A percentile compares a stretch with the other conserved stretches of the same genome.
These are phyloP conservation scores for Lasioglossum morio DNA, from an alignment of 2,888 invertebrate species.

Conservation along the genomic window DNA sequence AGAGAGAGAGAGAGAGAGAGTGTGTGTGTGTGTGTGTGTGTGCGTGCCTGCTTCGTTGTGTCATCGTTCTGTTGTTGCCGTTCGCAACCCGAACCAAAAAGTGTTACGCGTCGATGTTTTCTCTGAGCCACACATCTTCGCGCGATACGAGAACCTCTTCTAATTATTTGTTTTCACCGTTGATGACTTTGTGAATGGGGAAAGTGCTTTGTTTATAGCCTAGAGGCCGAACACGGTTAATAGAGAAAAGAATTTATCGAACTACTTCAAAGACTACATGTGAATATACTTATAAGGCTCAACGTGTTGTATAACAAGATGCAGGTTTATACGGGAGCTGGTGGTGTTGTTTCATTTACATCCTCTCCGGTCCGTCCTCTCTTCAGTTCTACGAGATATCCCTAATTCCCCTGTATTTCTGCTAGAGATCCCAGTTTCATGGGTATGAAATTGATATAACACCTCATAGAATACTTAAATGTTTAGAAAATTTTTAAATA, in stretches of 20 bases:
- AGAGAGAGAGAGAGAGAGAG: neutral
- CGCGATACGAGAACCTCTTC: neutral
- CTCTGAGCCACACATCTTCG: conserved; percentile 15
- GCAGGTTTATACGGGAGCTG: conserved; percentile 80
- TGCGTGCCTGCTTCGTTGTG: neutral
- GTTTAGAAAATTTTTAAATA: too few relatives aligned
- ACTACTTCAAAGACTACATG: conserved; percentile 75
- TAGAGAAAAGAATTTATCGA: conserved; percentile 74
- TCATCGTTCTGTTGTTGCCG: neutral
- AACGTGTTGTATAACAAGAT: conserved; percentile 83
- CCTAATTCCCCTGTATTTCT: too few relatives aligned
- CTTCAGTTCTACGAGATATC: neutral
- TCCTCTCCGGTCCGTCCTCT: neutral
- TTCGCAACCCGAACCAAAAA: neutral
- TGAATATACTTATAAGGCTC: conserved; percentile 81
- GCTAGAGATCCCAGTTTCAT: too few relatives aligned
- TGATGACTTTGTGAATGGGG: conserved; percentile 18
- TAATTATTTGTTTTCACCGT: conserved; percentile 23
- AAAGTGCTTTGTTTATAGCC: conserved; percentile 44
- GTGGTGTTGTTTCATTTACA: conserved; percentile 22
- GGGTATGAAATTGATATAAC: too few relatives aligned
- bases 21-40: neutral
- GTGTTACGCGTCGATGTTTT: conserved; percentile 21
- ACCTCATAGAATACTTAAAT: too few relatives aligned
- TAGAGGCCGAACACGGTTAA: conserved; percentile 23